Evolutionary conservation across 1,140 invertebrate genomes (phyloP).

Genomic region (Bombyx mori): ASM3026992v2 NC_085111.1:10627501-10628000

Average conservation of each 20-base stretch:
- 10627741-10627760: too few relatives aligned
- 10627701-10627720: too few relatives aligned
- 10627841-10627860: constrained; percentile 74
- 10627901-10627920: constrained; percentile 90
- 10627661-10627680: too few relatives aligned
- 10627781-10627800: not conserved
- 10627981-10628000: constrained; percentile 82
- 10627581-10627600: not conserved
- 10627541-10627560: not conserved
- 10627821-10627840: not conserved
- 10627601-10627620: not conserved
- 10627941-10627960: constrained; percentile 89
- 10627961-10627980: constrained; percentile 85
- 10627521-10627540: not conserved
- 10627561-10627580: not conserved
- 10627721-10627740: too few relatives aligned
- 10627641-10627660: too few relatives aligned
- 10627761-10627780: too few relatives aligned
- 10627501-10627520: not conserved
- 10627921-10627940: constrained; percentile 85
- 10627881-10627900: constrained; percentile 91
- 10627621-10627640: not conserved
- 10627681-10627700: too few relatives aligned
- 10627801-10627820: not conserved
- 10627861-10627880: constrained; percentile 90